Evolutionary conservation across 2,888 invertebrate genomes (phyloP), one percentile per base, ranked within the genome.

Genomic region (Agonum fuliginosum): DNA sequence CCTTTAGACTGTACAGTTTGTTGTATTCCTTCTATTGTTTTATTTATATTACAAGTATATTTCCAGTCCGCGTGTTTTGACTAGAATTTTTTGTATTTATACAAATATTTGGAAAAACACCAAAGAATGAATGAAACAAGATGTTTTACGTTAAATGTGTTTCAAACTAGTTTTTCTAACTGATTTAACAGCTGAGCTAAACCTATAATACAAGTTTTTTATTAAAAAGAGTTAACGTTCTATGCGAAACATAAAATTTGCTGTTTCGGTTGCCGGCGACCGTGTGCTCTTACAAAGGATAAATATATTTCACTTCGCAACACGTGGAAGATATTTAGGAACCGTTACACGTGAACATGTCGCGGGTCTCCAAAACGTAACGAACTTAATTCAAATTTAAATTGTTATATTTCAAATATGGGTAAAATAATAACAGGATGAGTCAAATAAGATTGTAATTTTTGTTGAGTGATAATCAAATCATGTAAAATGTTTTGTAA

Each of bases 41-140:
- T 37, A 37, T 37, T 37, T 37, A 37, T 37, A 37, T 3, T 1
- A n/a, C n/a, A n/a, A n/a, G n/a, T n/a, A 0, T 37, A 3, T 0
- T 37, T 37, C 37, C 12, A n/a, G 10, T 37, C 10, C 24, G 22
- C n/a, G n/a, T 54, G 54, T 54, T 54, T 54, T 54, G 54, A 54
- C 24, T 22, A 54, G 54, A 6, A 54, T 27, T 54, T 54, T 54
- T 54, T 54, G 12, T 12, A n/a, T 54, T 54, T 48, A 20, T 27
- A 62, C 37, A 62, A 34, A 62, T 62, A 62, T 62, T 62, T 30
- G 62, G 37, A 62, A 37, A 34, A 67, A 67, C 22, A 41, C 37
- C 5, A n/a, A 48, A 48, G 46, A 71, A 71, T 71, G 70, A 71
- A 71, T 71, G 71, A 71, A 71, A 71, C 30, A 48, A 51, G 41